These are phyloP conservation scores for Nerophis lumbriciformis DNA, from an alignment of 2,113 vertebrate genomes.

Conservation along the genomic window DNA sequence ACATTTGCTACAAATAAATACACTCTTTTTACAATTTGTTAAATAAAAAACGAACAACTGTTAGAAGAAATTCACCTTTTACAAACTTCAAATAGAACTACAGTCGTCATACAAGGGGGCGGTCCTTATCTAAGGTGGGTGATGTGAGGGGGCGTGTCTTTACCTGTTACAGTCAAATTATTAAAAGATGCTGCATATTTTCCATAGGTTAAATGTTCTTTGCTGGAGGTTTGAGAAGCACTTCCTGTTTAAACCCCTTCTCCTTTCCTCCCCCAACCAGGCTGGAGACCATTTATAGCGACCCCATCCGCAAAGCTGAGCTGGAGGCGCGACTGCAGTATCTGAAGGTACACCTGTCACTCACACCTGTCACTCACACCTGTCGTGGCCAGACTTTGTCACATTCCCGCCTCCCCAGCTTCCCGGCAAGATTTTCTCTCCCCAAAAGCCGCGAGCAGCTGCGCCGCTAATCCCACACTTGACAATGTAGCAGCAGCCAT, in stretches of 20 bases:
- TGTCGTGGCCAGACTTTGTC: slow-evolving; percentile 42
- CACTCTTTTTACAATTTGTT: too few relatives aligned
- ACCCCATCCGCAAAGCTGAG: slow-evolving; percentile 84
- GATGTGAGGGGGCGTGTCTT: too few relatives aligned
- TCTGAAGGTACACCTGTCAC: slow-evolving; percentile 78
- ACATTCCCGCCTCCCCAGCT: slow-evolving; percentile 32
- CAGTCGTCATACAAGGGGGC: too few relatives aligned
- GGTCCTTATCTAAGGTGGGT: too few relatives aligned
- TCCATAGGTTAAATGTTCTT: not conserved
- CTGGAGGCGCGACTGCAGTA: slow-evolving; percentile 90
- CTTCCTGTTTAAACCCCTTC: slow-evolving; percentile 31
- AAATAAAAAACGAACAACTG: too few relatives aligned
- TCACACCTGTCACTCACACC: slow-evolving; percentile 53
- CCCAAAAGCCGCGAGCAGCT: slow-evolving; percentile 50
- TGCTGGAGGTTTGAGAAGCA: slow-evolving; percentile 14
- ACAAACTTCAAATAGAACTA: too few relatives aligned
- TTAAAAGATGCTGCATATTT: too few relatives aligned
- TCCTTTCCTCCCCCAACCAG: slow-evolving; percentile 54
- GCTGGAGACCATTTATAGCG: slow-evolving; percentile 86
- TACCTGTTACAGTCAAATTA: too few relatives aligned
- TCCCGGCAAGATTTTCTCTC: slow-evolving; percentile 12
- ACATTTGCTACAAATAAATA: too few relatives aligned
- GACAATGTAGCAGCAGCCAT: slow-evolving; percentile 1
- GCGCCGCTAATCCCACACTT: slow-evolving; percentile 39
- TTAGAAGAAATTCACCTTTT: too few relatives aligned